Conservation (phyloP, 92 coral and sea anemone genomes). For the Actinostola sp. region DNA sequence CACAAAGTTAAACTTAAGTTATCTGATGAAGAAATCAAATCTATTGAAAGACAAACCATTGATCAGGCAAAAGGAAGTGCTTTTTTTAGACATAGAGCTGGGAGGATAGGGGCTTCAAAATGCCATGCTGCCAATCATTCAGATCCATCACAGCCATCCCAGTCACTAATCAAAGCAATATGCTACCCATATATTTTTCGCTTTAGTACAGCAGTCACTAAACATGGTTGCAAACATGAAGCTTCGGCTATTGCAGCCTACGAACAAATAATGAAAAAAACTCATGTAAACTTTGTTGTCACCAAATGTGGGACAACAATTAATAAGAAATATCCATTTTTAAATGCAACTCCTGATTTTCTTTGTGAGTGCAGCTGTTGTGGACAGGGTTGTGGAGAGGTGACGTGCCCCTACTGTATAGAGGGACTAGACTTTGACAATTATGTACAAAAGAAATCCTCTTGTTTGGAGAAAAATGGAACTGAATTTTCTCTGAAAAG, state of each 20-base stretch:
- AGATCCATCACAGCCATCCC: slow-evolving; percentile 52
- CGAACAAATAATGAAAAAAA: slow-evolving; percentile 26
- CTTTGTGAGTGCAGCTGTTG: slow-evolving; percentile 66
- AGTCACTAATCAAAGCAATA: slow-evolving; percentile 42
- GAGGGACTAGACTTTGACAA: slow-evolving; percentile 41
- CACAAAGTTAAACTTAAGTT: slow-evolving; percentile 36
- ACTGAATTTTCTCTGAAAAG: slow-evolving; percentile 4
- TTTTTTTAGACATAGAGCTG: slow-evolving; percentile 63
- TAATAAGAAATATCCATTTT: slow-evolving; percentile 44
- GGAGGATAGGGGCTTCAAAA: slow-evolving; percentile 62
- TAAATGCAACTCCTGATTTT: slow-evolving; percentile 75
- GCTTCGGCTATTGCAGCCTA: slow-evolving; percentile 20
- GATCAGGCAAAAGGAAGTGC: slow-evolving; percentile 35
- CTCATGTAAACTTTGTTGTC: slow-evolving; percentile 38
- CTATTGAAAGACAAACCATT: slow-evolving; percentile 50
- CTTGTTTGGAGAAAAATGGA: slow-evolving; percentile 32
- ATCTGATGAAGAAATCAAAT: slow-evolving; percentile 37
- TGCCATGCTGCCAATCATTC: slow-evolving; percentile 51
- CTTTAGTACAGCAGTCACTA: slow-evolving; percentile 28
- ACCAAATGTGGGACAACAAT: slow-evolving; percentile 50
- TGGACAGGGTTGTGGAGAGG: slow-evolving; percentile 73
- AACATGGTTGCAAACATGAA: slow-evolving; percentile 53
- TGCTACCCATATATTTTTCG: slow-evolving; percentile 60
- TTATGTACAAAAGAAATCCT: slow-evolving; percentile 21
- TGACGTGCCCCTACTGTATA: slow-evolving; percentile 62